A percentile compares a stretch with the other conserved stretches of the same genome.
Evolutionary conservation across 2,888 invertebrate genomes (phyloP).

Genomic region (Sabatieria punctata): DNA sequence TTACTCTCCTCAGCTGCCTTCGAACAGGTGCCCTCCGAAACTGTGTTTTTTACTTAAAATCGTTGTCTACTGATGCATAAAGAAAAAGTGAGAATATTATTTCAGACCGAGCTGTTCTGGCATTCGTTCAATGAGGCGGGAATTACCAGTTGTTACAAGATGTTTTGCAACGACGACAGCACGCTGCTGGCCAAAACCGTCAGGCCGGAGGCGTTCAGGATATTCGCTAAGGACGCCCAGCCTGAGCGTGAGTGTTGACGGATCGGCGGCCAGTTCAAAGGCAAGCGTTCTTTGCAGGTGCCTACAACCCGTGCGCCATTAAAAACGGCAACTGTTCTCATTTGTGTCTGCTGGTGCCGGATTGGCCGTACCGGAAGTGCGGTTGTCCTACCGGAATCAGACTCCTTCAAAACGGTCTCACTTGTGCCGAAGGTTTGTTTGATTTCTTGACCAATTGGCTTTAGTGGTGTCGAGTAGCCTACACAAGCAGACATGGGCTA

Average conservation of each 20-base stretch:
- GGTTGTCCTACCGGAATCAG: conserved; percentile 67
- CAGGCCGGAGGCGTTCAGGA: not conserved
- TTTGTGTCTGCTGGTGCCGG: conserved; percentile 53
- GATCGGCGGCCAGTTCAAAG: no score
- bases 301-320: conserved; percentile 54
- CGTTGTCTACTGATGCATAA: no score
- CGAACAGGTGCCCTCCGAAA: no score
- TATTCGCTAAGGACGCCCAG: conserved; percentile 12
- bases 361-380: conserved; percentile 52
- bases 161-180: not conserved
- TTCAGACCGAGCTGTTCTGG: not conserved
- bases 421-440: conserved; percentile 49
- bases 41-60: no score
- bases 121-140: not conserved
- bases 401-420: conserved; percentile 49
- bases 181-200: no score
- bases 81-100: no score
- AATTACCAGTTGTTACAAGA: not conserved
- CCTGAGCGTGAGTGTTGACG: not conserved
- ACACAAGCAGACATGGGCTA: no score
- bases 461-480: no score
- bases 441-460: no score
- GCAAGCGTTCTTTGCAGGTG: no score
- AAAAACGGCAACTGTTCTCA: conserved; percentile 74
- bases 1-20: no score